phyloP scores from a whole-genome alignment of 2,113 vertebrate species.

The Ondatra zibethicus region DNA sequence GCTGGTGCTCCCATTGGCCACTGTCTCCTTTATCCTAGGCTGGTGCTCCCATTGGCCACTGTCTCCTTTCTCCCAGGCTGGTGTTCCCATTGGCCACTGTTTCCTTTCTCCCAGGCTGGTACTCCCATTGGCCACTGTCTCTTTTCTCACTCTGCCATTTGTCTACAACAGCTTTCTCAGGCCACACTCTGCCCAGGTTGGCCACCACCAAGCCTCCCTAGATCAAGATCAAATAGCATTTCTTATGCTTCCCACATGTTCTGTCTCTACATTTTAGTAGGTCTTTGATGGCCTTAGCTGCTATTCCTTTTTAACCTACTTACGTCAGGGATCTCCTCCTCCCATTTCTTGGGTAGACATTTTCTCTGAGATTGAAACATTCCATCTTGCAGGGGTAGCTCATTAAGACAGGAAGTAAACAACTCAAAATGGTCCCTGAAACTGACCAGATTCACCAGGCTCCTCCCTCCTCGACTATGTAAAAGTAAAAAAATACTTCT shows the following conservation, averaged over 20 bases:
- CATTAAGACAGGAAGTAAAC: background rate
- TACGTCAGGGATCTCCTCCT: background rate
- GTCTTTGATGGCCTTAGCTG: background rate
- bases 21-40: background rate
- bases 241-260: background rate
- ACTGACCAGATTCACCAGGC: background rate
- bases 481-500: background rate
- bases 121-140: fast-evolving
- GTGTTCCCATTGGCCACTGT: too few species aligned
- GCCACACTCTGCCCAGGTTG: too few species aligned
- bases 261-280: background rate
- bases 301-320: background rate
- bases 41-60: too few species aligned
- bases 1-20: fast-evolving
- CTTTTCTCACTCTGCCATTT: background rate
- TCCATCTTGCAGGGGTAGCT: background rate
- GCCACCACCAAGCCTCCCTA: fast-evolving
- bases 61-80: too few species aligned
- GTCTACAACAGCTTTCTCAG: background rate
- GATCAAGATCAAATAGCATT: too few species aligned
- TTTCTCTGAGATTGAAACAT: background rate
- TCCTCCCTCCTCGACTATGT: background rate
- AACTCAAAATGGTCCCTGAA: background rate
- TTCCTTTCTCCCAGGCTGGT: background rate
- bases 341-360: background rate